Conservation (phyloP, 2,888 invertebrate species). For the Tachina grossa region DNA sequence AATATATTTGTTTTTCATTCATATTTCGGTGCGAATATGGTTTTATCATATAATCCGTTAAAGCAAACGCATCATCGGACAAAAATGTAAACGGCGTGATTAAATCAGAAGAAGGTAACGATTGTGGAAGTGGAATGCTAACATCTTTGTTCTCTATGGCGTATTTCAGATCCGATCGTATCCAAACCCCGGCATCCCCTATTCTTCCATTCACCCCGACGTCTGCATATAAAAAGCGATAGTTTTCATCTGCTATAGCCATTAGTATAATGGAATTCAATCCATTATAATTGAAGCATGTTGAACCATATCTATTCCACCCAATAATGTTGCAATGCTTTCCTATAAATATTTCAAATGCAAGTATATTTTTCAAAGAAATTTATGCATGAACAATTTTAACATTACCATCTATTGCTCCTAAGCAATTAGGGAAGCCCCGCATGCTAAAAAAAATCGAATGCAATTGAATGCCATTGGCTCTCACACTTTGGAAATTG, state of each 20-base stretch:
- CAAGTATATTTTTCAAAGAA: not conserved
- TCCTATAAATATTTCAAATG: not conserved
- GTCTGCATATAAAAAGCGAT: constrained; percentile 38
- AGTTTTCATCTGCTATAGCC: constrained; percentile 39
- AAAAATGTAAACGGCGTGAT: constrained; percentile 34
- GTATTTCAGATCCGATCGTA: constrained; percentile 41
- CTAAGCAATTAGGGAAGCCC: constrained; percentile 48
- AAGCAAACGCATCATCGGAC: constrained; percentile 30
- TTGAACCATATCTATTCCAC: constrained; percentile 22
- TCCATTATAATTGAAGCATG: constrained; percentile 47
- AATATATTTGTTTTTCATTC: constrained; percentile 28
- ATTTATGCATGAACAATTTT: not conserved
- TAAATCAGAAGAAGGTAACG: constrained; percentile 19
- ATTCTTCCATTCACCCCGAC: constrained; percentile 42
- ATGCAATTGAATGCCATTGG: constrained; percentile 40
- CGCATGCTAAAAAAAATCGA: constrained; percentile 24
- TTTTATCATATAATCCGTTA: constrained; percentile 39
- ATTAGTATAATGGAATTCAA: constrained; percentile 44
- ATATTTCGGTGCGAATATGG: constrained; percentile 25
- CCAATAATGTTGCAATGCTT: constrained; percentile 41
- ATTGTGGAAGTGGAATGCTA: constrained; percentile 28
- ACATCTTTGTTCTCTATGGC: constrained; percentile 22
- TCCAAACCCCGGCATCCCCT: constrained; percentile 45
- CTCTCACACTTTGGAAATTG: constrained; percentile 22
- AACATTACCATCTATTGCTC: constrained; percentile 33